These are phyloP conservation scores for Heloderma charlesbogerti DNA, from an alignment of 2,113 vertebrate genomes.

Conservation along the genomic window DNA sequence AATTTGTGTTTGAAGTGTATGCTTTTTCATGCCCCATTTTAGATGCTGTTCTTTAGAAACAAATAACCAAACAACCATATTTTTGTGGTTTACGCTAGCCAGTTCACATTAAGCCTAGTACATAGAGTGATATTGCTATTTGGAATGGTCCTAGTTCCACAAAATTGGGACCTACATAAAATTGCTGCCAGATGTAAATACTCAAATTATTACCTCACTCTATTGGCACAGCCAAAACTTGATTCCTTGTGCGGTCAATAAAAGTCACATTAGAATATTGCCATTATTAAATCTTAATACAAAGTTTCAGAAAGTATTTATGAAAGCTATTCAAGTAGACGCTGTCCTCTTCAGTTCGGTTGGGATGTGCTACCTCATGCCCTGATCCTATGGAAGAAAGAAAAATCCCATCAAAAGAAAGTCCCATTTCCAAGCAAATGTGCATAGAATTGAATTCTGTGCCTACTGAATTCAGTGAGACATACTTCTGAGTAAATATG, in stretches of 20 bases:
- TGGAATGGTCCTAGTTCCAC: neutral
- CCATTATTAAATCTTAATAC: slow-evolving; percentile 12
- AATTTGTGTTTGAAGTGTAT: neutral
- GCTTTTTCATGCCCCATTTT: neutral
- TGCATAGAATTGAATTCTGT: neutral
- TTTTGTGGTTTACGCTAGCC: neutral
- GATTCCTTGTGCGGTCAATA: slow-evolving; percentile 22
- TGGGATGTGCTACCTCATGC: neutral
- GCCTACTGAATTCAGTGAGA: too few relatives aligned
- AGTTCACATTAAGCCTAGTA: neutral
- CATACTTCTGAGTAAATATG: too few relatives aligned
- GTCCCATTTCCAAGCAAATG: neutral
- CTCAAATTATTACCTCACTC: slow-evolving; percentile 16
- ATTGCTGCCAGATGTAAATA: slow-evolving; percentile 35
- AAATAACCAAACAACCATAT: neutral
- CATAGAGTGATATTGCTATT: neutral
- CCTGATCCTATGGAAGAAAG: neutral
- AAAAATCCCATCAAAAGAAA: neutral
- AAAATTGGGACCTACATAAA: neutral
- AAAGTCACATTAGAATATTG: slow-evolving; percentile 16
- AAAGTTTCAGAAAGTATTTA: slow-evolving; percentile 4
- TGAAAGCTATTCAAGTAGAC: neutral
- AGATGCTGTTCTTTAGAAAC: neutral
- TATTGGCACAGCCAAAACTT: neutral
- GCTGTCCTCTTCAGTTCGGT: neutral